These are phyloP conservation scores for Pseudorasbora parva DNA, from an alignment of 2,113 vertebrate genomes.

Conservation along the genomic window DNA sequence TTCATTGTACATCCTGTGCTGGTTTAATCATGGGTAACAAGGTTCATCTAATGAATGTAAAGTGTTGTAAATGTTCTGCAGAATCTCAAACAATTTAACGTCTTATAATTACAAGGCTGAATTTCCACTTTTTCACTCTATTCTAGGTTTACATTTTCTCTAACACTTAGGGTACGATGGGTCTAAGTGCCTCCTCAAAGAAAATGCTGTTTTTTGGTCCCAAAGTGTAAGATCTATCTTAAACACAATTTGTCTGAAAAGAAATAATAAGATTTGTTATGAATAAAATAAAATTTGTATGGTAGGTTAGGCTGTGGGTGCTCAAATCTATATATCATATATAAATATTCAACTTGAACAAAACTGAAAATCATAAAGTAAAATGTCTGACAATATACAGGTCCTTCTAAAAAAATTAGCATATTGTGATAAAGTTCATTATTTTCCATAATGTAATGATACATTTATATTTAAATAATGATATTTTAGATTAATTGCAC, in stretches of 20 bases:
- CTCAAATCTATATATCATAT: too few relatives aligned
- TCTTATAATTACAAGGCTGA: background rate
- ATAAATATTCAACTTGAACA: too few relatives aligned
- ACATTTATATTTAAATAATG: too few relatives aligned
- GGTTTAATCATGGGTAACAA: constrained; percentile 6
- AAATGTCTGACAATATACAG: background rate
- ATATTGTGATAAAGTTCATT: too few relatives aligned
- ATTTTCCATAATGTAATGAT: too few relatives aligned
- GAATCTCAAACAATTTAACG: background rate
- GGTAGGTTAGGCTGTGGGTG: background rate
- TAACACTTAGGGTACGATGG: background rate
- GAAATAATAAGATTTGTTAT: background rate
- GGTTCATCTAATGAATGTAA: background rate
- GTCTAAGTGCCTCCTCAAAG: background rate
- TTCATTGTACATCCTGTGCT: constrained; percentile 40
- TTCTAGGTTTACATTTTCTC: background rate
- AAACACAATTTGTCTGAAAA: background rate
- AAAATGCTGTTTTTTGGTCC: background rate
- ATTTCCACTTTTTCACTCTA: background rate
- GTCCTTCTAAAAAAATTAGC: too few relatives aligned
- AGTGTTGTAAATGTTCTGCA: background rate
- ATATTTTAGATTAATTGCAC: too few relatives aligned
- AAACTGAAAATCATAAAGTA: background rate
- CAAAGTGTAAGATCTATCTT: background rate
- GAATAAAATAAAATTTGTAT: background rate